phyloP scores from a whole-genome alignment of 2,888 invertebrate genomes.

The Stramonita haemastoma region DNA sequence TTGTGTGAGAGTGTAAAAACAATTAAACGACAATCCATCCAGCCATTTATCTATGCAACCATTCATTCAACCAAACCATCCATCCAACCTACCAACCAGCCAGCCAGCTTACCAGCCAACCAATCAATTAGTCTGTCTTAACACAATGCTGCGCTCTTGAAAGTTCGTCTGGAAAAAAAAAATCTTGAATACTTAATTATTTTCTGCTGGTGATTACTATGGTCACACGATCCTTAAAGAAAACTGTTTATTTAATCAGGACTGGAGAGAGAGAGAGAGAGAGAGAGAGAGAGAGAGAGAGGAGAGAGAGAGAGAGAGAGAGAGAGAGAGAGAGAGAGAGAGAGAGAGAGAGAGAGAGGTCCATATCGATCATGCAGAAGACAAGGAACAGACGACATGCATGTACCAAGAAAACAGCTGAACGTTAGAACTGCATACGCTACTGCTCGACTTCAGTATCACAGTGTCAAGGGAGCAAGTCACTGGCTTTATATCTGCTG shows the following conservation, averaged over 20 bases:
- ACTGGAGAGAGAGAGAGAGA: not conserved
- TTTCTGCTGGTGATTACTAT: not conserved
- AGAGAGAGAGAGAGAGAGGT: not conserved
- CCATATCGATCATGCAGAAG: not conserved
- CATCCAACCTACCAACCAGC: not conserved
- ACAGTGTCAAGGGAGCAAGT: no score
- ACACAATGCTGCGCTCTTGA: no score
- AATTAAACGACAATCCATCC: not conserved
- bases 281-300: not conserved
- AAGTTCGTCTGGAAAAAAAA: no score
- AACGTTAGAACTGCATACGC: no score
- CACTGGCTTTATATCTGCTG: no score
- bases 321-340: not conserved
- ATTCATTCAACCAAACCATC: not conserved
- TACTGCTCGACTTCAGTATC: no score
- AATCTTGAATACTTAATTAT: not conserved
- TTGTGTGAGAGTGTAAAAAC: not conserved
- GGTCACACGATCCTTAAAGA: not conserved
- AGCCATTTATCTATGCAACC: not conserved
- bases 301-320: not conserved
- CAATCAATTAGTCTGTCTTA: not conserved
- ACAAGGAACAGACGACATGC: no score
- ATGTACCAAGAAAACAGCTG: no score
- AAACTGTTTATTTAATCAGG: not conserved
- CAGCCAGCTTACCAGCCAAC: not conserved